Evolutionary conservation across 2,797 vertebrate genomes (phyloP), one percentile per base, ranked within the genome.

Genomic region (Acrossocheilus fasciatus): DNA sequence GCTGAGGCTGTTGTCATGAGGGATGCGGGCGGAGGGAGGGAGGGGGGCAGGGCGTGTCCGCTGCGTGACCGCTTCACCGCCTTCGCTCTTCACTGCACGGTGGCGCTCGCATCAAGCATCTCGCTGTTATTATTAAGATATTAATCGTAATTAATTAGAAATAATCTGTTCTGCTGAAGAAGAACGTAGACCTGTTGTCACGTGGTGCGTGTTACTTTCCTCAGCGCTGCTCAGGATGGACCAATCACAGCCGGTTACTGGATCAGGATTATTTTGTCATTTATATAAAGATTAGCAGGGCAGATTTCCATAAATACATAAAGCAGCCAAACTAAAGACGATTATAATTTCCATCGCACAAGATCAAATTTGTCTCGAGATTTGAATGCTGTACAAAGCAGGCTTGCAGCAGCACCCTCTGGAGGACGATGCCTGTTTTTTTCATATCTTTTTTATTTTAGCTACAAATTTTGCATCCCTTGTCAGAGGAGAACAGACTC

Each of bases 1-100:
- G 81, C 23, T 76, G 82, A 34, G 69, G 83, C 62, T 85, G 84
- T 86, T 81, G 84, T 86, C 68, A 81, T 73, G 77, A 74, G 77
- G 59, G 84, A 85, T 85, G 76, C 76, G 14, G 54, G 23, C 20
- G 54, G 54, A 85, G 45, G 14, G 54, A 85, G 45, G 14, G 54
- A 57, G 54, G 52, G 54, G 23, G 54, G 50, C 64, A 73, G 84
- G 77, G 78, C 77, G 77, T 80, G 77, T 17, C 68, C 11, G 68
- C 66, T 43, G 43, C 23, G 2, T 30, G n/a, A 10, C 1, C 18
- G 0, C 66, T 10, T 0, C 3, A 4, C 45, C 1, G 3, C 17
- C 11, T 26, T 30, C 9, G 10, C 52, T n/a, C 34, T 0, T 17
- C 12, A 23, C 75, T 14, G 52, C 0, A 20, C 23, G 10, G 2